Conservation (phyloP, 2,797 vertebrate species). For the Natrix natrix region DNA sequence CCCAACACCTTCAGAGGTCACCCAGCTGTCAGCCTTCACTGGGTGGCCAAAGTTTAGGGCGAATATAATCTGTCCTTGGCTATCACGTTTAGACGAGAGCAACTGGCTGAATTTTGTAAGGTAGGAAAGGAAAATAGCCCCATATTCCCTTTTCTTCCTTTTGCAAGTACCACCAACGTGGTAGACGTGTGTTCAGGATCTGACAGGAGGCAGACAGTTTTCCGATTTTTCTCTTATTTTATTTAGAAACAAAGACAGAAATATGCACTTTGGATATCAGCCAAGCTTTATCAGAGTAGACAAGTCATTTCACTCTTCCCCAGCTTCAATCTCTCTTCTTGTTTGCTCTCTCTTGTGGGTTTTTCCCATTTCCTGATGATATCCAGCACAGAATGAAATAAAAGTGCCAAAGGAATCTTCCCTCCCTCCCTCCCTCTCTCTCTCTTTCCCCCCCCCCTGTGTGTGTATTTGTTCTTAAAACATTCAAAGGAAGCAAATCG, state of each 20-base stretch:
- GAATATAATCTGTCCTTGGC: too few species aligned
- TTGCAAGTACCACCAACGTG: background rate
- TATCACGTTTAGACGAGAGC: background rate
- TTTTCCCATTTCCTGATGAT: background rate
- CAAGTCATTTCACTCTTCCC: background rate
- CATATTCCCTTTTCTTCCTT: background rate
- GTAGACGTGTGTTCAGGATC: background rate
- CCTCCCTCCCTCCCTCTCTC: background rate
- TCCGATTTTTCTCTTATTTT: background rate
- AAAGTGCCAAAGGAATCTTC: background rate
- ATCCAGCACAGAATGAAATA: background rate
- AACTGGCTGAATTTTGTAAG: too few species aligned
- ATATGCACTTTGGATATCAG: background rate
- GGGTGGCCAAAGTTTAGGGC: background rate
- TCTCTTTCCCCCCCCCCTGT: rapidly evolving
- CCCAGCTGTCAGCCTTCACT: background rate
- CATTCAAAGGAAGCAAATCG: background rate
- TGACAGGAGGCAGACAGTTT: background rate
- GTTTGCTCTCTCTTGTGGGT: background rate
- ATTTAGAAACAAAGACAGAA: background rate
- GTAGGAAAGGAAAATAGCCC: background rate
- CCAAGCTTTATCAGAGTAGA: background rate
- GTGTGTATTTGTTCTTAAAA: background rate
- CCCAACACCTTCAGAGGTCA: background rate
- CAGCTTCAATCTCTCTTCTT: background rate